Evolutionary conservation across 2,888 invertebrate genomes (phyloP).

Genomic region (Leuctra nigra): DNA sequence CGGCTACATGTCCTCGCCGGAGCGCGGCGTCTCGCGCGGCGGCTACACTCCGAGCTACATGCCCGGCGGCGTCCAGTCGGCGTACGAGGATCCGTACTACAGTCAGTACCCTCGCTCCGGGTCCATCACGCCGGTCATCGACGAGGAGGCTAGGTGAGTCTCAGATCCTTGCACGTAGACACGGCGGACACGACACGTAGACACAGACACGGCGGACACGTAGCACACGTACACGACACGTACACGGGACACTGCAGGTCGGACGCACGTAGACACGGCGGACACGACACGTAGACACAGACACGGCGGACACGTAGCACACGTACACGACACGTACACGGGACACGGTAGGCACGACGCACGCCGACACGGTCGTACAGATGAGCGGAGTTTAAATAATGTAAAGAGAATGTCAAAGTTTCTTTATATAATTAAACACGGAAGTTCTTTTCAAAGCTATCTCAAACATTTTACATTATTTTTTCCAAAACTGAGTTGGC

Average conservation of each 20-base stretch:
- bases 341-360: background rate
- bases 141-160: constrained; percentile 74
- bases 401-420: too few relatives aligned
- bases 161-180: background rate
- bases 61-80: constrained; percentile 34
- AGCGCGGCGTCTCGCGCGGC: constrained; percentile 50
- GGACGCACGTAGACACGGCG: background rate
- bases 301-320: constrained; percentile 8
- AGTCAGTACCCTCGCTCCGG: constrained; percentile 64
- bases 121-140: constrained; percentile 81
- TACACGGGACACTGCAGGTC: background rate
- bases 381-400: too few relatives aligned
- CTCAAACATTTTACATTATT: too few relatives aligned
- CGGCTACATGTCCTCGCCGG: constrained; percentile 85
- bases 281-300: too few relatives aligned
- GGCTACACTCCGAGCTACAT: constrained; percentile 32
- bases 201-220: background rate
- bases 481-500: too few relatives aligned
- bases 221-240: constrained; percentile 6
- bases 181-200: constrained; percentile 5
- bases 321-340: background rate
- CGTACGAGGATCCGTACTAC: constrained; percentile 82
- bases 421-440: too few relatives aligned
- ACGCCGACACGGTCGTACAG: background rate
- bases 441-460: too few relatives aligned